Evolutionary conservation across 2,888 invertebrate species (phyloP).

Genomic region (Phaedon cochleariae): DNA sequence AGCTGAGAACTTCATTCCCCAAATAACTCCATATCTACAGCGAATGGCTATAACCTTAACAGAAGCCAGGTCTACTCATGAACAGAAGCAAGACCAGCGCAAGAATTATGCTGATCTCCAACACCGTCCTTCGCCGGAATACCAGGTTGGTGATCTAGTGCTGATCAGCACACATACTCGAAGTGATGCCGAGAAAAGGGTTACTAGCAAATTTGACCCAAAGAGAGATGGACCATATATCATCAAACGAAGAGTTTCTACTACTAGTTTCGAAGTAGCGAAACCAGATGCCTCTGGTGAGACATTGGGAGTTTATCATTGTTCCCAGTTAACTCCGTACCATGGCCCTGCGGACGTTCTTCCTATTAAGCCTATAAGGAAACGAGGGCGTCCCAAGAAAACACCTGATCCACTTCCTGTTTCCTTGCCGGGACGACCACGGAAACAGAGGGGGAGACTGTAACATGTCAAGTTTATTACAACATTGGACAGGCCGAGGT

Average conservation of each 20-base stretch:
- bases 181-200: constrained; percentile 9
- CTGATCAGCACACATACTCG: constrained; percentile 10
- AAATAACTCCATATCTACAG: constrained; percentile 47
- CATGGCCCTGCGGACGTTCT: constrained; percentile 56
- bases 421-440: no score
- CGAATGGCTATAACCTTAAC: constrained; percentile 11
- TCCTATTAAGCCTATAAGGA: constrained; percentile 60
- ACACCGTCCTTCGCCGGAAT: not conserved
- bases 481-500: no score
- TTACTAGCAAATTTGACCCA: constrained; percentile 28
- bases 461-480: no score
- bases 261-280: constrained; percentile 9
- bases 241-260: not conserved
- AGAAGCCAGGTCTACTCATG: constrained; percentile 21
- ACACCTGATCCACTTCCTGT: no score
- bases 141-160: not conserved
- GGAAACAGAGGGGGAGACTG: no score
- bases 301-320: constrained; percentile 12
- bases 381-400: constrained; percentile 41
- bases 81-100: not conserved
- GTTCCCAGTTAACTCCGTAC: constrained; percentile 11
- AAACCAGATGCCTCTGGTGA: constrained; percentile 4
- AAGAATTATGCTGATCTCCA: constrained; percentile 1
- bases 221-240: constrained; percentile 30
- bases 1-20: constrained; percentile 34